Percentiles rank a stretch among this genome's conserved stretches.
Conservation (phyloP, 2,888 invertebrate species). For the Dicyrtoma fusca region DNA sequence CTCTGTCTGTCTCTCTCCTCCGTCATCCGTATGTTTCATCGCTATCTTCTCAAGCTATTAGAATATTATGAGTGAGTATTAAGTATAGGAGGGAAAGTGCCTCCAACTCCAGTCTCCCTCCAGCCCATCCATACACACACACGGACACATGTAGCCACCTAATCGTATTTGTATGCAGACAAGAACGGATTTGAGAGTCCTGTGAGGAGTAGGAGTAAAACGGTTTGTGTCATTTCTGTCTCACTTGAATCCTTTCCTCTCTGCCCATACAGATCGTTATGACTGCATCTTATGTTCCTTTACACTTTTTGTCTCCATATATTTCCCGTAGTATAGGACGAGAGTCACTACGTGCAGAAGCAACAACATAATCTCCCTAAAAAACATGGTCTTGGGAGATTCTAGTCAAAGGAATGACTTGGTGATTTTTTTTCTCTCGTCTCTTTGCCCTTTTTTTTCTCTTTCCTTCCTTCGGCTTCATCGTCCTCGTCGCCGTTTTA, state of each 20-base stretch:
- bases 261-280: too few relatives aligned
- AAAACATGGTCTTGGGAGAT: slow-evolving; percentile 3
- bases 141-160: not conserved
- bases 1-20: not conserved
- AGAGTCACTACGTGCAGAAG: not conserved
- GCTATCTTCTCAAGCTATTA: not conserved
- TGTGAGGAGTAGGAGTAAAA: slow-evolving; percentile 18
- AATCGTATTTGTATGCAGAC: slow-evolving; percentile 1
- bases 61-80: not conserved
- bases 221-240: slow-evolving; percentile 10
- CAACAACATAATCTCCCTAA: not conserved
- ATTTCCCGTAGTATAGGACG: too few relatives aligned
- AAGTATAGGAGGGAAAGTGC: not conserved
- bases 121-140: not conserved
- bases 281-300: too few relatives aligned
- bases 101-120: too few relatives aligned
- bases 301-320: too few relatives aligned
- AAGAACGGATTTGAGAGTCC: not conserved
- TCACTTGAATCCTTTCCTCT: slow-evolving; percentile 3
- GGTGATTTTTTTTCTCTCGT: slow-evolving; percentile 19
- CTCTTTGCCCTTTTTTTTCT: not conserved
- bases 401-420: slow-evolving; percentile 28
- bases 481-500: not conserved
- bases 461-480: not conserved
- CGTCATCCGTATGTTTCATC: not conserved